Evolutionary conservation across 2,113 vertebrate genomes (phyloP), one percentile per base, ranked within the genome.

Genomic region (Thryonomys swinderianus): DNA sequence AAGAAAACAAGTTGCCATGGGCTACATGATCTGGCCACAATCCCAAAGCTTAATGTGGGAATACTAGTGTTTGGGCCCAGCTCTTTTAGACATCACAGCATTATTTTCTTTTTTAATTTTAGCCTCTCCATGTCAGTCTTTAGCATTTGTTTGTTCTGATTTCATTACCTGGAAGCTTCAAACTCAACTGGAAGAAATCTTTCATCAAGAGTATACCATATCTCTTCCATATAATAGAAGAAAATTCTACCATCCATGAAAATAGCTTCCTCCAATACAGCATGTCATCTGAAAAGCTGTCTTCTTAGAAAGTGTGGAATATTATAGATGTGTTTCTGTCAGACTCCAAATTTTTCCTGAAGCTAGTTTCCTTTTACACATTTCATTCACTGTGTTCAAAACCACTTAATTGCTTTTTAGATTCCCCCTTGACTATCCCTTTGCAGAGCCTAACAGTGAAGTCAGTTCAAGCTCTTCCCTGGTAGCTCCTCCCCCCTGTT

Each of bases 131-230:
- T 74, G 42, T 94, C 78, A 95, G 62, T 84, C 62, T 86, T 62
- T 78, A 62, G 80, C 86, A 93, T 96, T 94, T 97, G 91, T 90
- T 90, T 97, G 90, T 83, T 95, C 86, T 76, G 27, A 87, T 96
- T 96, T 96, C 84, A 97, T 96, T 96, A 93, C 84, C 64, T 83
- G 53, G 86, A 59, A 96, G 59, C 83, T 76, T 94, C 84, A 94
- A 96, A 94, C 45, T 96, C 91, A 97, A 94, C 45, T 97, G 82
- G 89, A 94, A 96, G 83, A 95, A 96, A 96, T 93, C 95, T 95
- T 93, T 96, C 67, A 96, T 96, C 93, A 91, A 89, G 91, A 96
- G 79, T 97, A 97, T n/a, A 97, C 95, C 51, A 17, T 94, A 85
- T 96, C 91, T 95, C 59, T 64, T n/a, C 74, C 62, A 94, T 85